phyloP scores from a whole-genome alignment of 2,888 invertebrate genomes.

The Drosophila borborema region DNA sequence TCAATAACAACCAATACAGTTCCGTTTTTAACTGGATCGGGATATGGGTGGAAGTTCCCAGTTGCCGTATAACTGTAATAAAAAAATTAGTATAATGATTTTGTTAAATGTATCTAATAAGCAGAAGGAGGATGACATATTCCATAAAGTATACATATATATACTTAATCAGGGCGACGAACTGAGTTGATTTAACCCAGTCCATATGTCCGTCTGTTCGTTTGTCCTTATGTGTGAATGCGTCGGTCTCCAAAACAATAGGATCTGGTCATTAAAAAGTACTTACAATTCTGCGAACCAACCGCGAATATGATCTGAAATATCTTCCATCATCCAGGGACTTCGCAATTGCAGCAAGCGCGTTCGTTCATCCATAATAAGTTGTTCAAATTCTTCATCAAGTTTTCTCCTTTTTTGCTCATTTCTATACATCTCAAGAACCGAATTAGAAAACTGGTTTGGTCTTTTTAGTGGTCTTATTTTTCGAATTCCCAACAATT shows the following conservation, averaged over 20 bases:
- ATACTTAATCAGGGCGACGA: too few species aligned
- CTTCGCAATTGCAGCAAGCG: constrained; percentile 85
- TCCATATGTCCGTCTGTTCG: too few species aligned
- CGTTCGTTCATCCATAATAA: constrained; percentile 85
- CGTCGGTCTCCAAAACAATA: too few species aligned
- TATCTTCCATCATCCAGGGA: constrained; percentile 89
- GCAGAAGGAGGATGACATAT: too few species aligned
- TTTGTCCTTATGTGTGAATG: too few species aligned
- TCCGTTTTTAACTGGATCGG: constrained; percentile 86
- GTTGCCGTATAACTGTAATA: constrained; percentile 75
- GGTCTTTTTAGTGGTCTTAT: constrained; percentile 45
- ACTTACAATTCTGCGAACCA: constrained; percentile 90
- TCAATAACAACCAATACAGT: constrained; percentile 86
- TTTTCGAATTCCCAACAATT: constrained; percentile 71
- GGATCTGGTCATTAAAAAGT: too few species aligned
- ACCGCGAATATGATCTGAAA: constrained; percentile 90
- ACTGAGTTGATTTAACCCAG: too few species aligned
- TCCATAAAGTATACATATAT: too few species aligned
- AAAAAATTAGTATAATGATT: not conserved
- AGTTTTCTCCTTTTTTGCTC: constrained; percentile 64
- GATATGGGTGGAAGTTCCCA: constrained; percentile 85
- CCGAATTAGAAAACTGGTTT: constrained; percentile 43
- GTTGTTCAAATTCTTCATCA: constrained; percentile 79
- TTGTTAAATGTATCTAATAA: too few species aligned
- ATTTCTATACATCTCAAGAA: constrained; percentile 72